A percentile compares a stretch with the other conserved stretches of the same genome.
phyloP scores from a whole-genome alignment of 2,888 invertebrate genomes.

The Polydesmus complanatus region DNA sequence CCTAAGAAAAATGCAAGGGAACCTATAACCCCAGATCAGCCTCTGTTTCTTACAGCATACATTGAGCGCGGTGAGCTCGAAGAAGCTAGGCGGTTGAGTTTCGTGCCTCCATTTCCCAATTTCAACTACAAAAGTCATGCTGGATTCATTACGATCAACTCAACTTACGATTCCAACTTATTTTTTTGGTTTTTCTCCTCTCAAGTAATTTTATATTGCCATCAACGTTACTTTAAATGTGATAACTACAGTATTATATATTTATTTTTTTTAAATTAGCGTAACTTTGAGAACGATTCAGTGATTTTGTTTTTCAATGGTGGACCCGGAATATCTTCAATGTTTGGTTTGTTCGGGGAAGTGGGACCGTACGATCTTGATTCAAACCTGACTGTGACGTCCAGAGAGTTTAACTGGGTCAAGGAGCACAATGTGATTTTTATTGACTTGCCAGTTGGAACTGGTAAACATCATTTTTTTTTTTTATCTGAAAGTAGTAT shows the following conservation, averaged over 20 bases:
- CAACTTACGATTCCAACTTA: neutral
- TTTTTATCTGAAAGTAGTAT: neutral
- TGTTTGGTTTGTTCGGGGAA: neutral
- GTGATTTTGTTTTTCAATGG: neutral
- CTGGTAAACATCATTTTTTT: neutral
- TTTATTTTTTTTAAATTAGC: neutral
- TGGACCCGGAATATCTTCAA: neutral
- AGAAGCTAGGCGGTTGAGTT: conserved; percentile 1
- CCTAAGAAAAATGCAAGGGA: too few species aligned
- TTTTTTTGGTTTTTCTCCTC: neutral
- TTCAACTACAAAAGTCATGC: conserved; percentile 1
- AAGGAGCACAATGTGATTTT: neutral
- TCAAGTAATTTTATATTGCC: too few species aligned
- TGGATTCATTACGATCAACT: neutral
- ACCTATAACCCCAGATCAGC: neutral
- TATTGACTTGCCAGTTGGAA: neutral
- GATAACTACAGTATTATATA: neutral
- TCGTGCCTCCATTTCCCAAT: neutral
- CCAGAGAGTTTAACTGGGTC: neutral
- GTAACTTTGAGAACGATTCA: neutral
- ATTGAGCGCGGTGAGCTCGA: neutral
- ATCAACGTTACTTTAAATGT: neutral
- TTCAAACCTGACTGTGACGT: neutral
- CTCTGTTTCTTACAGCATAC: conserved; percentile 1
- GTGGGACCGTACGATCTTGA: neutral